Percentiles rank a stretch among this genome's conserved stretches.
phyloP scores from a whole-genome alignment of 1,140 invertebrate species.

The Temnothorax longispinosus region DNA sequence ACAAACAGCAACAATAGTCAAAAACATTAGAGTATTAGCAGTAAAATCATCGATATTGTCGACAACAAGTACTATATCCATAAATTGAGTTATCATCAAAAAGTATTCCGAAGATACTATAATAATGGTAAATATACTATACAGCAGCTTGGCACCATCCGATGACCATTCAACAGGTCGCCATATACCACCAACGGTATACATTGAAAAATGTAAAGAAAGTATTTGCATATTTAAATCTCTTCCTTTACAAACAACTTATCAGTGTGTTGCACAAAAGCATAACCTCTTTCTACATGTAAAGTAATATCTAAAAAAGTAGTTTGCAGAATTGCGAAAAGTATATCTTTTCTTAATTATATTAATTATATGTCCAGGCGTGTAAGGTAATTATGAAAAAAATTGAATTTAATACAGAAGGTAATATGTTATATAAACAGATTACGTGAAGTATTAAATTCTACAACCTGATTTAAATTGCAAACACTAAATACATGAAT shows the following conservation, averaged over 20 bases:
- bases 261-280: too few species aligned
- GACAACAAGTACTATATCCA: background rate
- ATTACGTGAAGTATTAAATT: too few species aligned
- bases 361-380: background rate
- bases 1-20: background rate
- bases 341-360: background rate
- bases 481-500: too few species aligned
- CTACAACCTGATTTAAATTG: too few species aligned
- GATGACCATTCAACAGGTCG: slow-evolving; percentile 36
- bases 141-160: background rate
- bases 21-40: slow-evolving; percentile 4
- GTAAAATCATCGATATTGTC: slow-evolving; percentile 40
- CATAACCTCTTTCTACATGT: background rate
- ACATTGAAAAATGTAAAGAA: slow-evolving; percentile 40
- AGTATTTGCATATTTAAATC: background rate
- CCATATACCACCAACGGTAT: slow-evolving; percentile 39
- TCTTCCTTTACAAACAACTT: background rate
- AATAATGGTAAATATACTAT: background rate
- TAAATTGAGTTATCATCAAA: slow-evolving; percentile 13
- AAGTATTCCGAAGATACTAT: background rate
- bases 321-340: background rate
- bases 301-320: background rate
- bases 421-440: too few species aligned
- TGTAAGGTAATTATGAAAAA: too few species aligned
- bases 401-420: too few species aligned